Conservation (phyloP, 2,888 invertebrate species). For the Autographa gamma region DNA sequence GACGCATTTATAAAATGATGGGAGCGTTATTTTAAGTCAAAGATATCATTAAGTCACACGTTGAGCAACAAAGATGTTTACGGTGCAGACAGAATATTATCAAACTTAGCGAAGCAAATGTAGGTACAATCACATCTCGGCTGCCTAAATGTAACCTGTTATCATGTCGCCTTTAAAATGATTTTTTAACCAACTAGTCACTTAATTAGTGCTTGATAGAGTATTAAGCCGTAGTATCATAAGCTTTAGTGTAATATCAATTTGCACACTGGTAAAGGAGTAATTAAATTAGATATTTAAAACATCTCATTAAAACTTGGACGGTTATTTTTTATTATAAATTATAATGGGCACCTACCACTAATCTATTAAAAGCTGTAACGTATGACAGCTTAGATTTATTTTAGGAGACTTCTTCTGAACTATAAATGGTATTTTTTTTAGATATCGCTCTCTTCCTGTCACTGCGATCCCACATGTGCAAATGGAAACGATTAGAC, state of each 20-base stretch:
- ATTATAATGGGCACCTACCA: constrained; percentile 62
- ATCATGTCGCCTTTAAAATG: too few relatives aligned
- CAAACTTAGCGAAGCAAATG: background rate
- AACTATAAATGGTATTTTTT: constrained; percentile 70
- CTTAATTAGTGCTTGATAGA: too few relatives aligned
- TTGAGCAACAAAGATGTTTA: background rate
- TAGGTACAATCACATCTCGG: too few relatives aligned
- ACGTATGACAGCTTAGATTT: constrained; percentile 60
- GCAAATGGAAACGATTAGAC: constrained; percentile 61
- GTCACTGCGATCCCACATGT: constrained; percentile 58
- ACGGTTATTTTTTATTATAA: constrained; percentile 56
- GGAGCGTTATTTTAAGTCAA: constrained; percentile 34
- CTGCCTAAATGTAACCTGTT: too few relatives aligned
- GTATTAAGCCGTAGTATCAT: background rate
- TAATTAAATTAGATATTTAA: too few relatives aligned
- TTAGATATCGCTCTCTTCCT: constrained; percentile 52
- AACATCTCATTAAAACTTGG: constrained; percentile 22
- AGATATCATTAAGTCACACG: constrained; percentile 22
- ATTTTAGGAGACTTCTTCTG: constrained; percentile 66
- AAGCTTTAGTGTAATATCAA: constrained; percentile 13
- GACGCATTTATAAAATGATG: constrained; percentile 33
- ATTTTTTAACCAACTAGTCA: too few relatives aligned
- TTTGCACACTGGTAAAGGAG: constrained; percentile 27
- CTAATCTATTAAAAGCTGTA: constrained; percentile 65
- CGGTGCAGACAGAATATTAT: background rate